Conservation (phyloP, 92 coral and sea anemone species). For the Virgularia gustaviana region DNA sequence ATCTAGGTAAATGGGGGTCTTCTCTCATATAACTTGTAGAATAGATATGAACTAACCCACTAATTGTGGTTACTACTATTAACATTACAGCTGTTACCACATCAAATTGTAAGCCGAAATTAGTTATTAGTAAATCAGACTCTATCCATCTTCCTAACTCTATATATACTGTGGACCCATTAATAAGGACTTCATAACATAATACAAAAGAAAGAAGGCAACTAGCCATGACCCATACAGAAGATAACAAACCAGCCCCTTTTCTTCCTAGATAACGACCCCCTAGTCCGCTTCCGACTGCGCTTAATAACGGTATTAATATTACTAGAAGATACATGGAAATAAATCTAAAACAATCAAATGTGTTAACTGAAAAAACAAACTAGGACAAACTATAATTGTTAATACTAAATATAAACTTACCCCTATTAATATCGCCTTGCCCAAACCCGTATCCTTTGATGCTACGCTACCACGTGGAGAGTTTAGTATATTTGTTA, state of each 20-base stretch:
- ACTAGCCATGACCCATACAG: slow-evolving; percentile 10
- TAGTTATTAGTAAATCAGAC: slow-evolving; percentile 66
- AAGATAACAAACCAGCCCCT: slow-evolving; percentile 18
- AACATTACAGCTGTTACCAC: slow-evolving; percentile 63
- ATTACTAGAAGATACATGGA: slow-evolving; percentile 55
- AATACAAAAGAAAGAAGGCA: slow-evolving; percentile 52
- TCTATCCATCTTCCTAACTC: slow-evolving; percentile 76
- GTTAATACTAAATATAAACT: slow-evolving; percentile 12
- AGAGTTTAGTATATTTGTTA: slow-evolving; percentile 1
- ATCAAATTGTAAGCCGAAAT: slow-evolving; percentile 79
- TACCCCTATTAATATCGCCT: slow-evolving; percentile 9
- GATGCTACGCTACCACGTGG: too few relatives aligned
- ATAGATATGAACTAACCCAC: slow-evolving; percentile 80
- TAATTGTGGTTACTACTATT: slow-evolving; percentile 61
- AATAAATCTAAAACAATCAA: slow-evolving; percentile 32
- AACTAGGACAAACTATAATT: slow-evolving; percentile 18
- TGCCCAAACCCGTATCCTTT: neutral
- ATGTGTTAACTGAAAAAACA: slow-evolving; percentile 21
- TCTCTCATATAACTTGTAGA: slow-evolving; percentile 73
- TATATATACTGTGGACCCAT: slow-evolving; percentile 67
- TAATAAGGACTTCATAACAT: slow-evolving; percentile 74
- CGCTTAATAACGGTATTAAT: slow-evolving; percentile 74
- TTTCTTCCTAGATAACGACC: slow-evolving; percentile 55
- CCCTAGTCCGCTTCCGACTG: slow-evolving; percentile 67
- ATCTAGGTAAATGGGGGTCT: slow-evolving; percentile 80